Percentiles rank a stretch among this genome's conserved stretches.
Conservation (phyloP, 2,888 invertebrate species). For the Noctuana brunneofusca region DNA sequence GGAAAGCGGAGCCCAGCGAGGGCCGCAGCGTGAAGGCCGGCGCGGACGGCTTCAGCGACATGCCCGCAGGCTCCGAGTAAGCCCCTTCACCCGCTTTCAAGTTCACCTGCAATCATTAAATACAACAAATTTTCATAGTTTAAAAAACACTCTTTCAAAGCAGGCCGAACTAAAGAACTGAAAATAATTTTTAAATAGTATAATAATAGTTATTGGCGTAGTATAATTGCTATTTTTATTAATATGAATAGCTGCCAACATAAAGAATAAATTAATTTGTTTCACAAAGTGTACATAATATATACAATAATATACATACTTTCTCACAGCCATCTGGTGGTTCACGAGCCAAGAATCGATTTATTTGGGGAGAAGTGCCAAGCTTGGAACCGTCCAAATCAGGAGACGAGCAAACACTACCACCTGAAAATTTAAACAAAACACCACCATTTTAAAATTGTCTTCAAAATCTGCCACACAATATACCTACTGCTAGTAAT, state of each 20-base stretch:
- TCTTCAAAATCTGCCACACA: neutral
- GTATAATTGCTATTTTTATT: too few species aligned
- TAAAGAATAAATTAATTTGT: too few species aligned
- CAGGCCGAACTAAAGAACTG: too few species aligned
- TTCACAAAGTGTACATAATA: neutral
- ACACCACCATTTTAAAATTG: too few species aligned
- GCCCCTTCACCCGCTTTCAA: conserved; percentile 82
- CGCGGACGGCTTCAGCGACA: conserved; percentile 84
- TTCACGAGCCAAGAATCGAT: conserved; percentile 92
- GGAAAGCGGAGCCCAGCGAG: conserved; percentile 91
- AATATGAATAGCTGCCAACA: too few species aligned
- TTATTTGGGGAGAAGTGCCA: conserved; percentile 92
- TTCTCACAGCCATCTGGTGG: conserved; percentile 96
- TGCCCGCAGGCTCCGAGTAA: conserved; percentile 56
- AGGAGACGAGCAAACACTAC: conserved; percentile 89
- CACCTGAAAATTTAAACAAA: conserved; percentile 75
- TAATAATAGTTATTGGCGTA: too few species aligned
- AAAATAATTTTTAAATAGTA: too few species aligned
- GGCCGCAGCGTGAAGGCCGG: conserved; percentile 89
- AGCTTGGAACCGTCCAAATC: conserved; percentile 87
- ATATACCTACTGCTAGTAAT: neutral
- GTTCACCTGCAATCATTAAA: conserved; percentile 72
- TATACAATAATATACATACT: conserved; percentile 58
- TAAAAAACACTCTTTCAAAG: too few species aligned
- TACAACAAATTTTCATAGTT: too few species aligned